Evolutionary conservation across 2,888 invertebrate genomes (phyloP), one percentile per base, ranked within the genome.

Genomic region (Eupsilia transversa): DNA sequence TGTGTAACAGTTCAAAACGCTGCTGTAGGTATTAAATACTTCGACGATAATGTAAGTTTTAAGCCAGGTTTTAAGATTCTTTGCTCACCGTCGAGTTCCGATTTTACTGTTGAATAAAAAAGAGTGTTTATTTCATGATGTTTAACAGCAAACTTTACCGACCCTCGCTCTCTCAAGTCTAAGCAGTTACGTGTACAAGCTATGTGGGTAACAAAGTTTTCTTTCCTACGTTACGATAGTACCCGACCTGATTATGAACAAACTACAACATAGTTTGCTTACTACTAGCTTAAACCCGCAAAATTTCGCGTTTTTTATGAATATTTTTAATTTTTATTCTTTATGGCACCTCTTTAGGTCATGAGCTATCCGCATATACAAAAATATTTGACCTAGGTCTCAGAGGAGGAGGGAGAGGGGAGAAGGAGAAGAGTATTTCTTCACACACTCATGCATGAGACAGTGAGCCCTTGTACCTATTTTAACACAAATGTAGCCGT

Each of bases 261-360:
- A 35, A 56, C 56, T 69, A 57, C 49, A 46, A 65, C 46, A 64
- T 77, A 38, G 52, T 77, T 43, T 35, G 46, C 56, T 65, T 65
- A 61, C 46, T n/a, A n/a, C n/a, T n/a, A n/a, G n/a, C n/a, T n/a
- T n/a, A n/a, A n/a, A n/a, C n/a, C n/a, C n/a, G n/a, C n/a, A n/a
- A n/a, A n/a, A n/a, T n/a, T n/a, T n/a, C n/a, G n/a, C n/a, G n/a
- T n/a, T n/a, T n/a, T n/a, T n/a, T n/a, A n/a, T n/a, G n/a, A n/a
- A n/a, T n/a, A n/a, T n/a, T n/a, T n/a, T n/a, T n/a, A n/a, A n/a
- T n/a, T n/a, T n/a, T n/a, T n/a, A n/a, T n/a, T n/a, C n/a, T n/a
- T n/a, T n/a, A n/a, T n/a, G n/a, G n/a, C n/a, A n/a, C n/a, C n/a
- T n/a, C n/a, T n/a, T n/a, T n/a, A n/a, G n/a, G n/a, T n/a, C n/a